Conservation (phyloP, 2,888 invertebrate genomes). For the Plagodis dolabraria region DNA sequence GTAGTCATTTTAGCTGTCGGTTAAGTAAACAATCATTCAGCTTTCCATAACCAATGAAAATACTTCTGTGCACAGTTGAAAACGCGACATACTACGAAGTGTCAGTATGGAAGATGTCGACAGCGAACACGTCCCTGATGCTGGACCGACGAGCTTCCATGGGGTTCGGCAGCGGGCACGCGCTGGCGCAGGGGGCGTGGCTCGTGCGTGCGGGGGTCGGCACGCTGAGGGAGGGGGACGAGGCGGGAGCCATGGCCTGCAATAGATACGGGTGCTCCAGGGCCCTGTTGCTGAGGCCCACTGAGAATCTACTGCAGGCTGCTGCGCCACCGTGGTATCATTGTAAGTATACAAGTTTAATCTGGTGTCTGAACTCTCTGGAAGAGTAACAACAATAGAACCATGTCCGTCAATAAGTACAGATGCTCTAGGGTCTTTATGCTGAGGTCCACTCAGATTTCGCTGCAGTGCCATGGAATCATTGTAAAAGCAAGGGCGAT, state of each 20-base stretch:
- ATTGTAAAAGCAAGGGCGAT: no score
- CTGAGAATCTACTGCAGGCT: constrained; percentile 64
- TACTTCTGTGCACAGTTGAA: constrained; percentile 60
- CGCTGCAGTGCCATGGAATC: no score
- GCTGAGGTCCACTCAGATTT: no score
- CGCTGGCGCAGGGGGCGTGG: constrained; percentile 61
- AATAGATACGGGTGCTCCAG: constrained; percentile 76
- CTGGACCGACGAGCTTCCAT: constrained; percentile 69
- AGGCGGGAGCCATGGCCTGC: constrained; percentile 75
- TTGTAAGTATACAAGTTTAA: constrained; percentile 53
- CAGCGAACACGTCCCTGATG: constrained; percentile 68
- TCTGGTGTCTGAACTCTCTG: no score
- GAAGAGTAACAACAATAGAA: no score
- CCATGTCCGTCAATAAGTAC: background rate
- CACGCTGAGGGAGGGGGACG: constrained; percentile 61
- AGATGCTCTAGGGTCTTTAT: no score
- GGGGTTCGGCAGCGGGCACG: constrained; percentile 68
- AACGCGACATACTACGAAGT: constrained; percentile 80
- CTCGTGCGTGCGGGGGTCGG: constrained; percentile 66
- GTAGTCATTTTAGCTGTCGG: no score
- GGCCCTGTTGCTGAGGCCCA: constrained; percentile 67
- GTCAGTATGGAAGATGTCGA: constrained; percentile 75
- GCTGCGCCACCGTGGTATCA: constrained; percentile 75
- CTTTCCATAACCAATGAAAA: no score
- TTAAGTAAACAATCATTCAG: no score